Percentiles rank a stretch among this genome's conserved stretches.
These are phyloP conservation scores for Temnothorax nylanderi DNA, from an alignment of 1,140 invertebrate genomes.

Conservation along the genomic window DNA sequence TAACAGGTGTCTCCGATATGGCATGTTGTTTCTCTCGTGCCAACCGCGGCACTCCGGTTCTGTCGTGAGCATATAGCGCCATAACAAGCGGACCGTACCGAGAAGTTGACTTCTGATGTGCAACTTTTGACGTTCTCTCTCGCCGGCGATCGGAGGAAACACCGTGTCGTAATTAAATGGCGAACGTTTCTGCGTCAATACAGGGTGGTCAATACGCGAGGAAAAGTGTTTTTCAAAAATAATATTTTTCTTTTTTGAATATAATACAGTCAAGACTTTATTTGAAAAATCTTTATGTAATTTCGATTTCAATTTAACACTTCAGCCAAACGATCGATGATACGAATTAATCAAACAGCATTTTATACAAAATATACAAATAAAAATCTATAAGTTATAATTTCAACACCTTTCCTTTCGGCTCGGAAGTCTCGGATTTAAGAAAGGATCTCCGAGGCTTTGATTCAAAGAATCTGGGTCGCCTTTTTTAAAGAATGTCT, in stretches of 20 bases:
- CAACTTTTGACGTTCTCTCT: conserved; percentile 31
- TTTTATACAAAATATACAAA: neutral
- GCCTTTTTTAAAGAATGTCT: neutral
- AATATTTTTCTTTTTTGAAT: neutral
- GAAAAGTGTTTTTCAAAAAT: neutral
- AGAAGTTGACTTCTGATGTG: conserved; percentile 60
- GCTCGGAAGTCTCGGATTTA: neutral
- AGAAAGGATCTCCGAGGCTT: neutral
- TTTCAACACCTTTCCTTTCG: neutral
- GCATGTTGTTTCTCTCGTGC: conserved; percentile 80
- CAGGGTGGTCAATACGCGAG: neutral
- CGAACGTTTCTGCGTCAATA: neutral
- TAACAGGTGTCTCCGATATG: conserved; percentile 84
- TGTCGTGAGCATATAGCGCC: conserved; percentile 65
- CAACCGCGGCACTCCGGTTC: conserved; percentile 69
- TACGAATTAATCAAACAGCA: too few relatives aligned
- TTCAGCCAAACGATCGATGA: too few relatives aligned
- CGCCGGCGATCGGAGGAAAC: neutral
- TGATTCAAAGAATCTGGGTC: neutral
- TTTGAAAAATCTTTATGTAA: neutral
- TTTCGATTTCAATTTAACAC: neutral
- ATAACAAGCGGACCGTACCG: conserved; percentile 69
- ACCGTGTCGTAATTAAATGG: neutral
- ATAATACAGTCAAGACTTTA: neutral
- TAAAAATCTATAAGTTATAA: neutral